Conservation (phyloP, 2,797 vertebrate species). For the Cossypha dichroa region DNA sequence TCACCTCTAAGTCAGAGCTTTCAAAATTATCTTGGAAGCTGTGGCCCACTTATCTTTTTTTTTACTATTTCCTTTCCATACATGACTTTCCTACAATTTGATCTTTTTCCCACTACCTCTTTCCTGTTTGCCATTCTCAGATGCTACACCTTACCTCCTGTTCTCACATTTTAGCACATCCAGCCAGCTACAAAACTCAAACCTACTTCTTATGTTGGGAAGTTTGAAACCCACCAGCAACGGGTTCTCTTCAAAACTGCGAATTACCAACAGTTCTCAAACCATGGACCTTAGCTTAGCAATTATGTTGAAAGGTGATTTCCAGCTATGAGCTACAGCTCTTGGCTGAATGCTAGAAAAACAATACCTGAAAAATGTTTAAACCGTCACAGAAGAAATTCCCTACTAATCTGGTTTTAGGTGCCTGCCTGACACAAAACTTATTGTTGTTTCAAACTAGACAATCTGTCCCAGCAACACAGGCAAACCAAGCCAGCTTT, state of each 20-base stretch:
- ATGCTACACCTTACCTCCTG: background rate
- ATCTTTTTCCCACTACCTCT: background rate
- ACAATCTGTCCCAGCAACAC: background rate
- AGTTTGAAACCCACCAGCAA: background rate
- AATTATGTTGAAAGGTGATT: background rate
- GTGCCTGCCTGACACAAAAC: background rate
- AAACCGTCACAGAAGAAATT: fast-evolving
- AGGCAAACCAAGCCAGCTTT: background rate
- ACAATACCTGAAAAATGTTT: background rate
- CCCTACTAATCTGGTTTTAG: background rate
- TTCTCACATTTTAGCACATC: background rate
- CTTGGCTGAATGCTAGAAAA: background rate
- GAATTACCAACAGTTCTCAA: background rate
- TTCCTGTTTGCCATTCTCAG: background rate
- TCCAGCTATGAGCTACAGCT: background rate
- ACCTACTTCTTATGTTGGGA: background rate
- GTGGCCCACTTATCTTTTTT: background rate
- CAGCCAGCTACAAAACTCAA: background rate
- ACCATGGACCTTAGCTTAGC: background rate
- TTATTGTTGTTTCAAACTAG: background rate
- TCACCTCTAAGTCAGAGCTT: background rate
- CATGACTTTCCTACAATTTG: background rate
- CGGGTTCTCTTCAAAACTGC: background rate
- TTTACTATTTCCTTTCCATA: background rate
- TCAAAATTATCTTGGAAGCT: background rate